Evolutionary conservation across 2,797 vertebrate genomes (phyloP), one percentile per base, ranked within the genome.

Genomic region (Muscicapa striata): DNA sequence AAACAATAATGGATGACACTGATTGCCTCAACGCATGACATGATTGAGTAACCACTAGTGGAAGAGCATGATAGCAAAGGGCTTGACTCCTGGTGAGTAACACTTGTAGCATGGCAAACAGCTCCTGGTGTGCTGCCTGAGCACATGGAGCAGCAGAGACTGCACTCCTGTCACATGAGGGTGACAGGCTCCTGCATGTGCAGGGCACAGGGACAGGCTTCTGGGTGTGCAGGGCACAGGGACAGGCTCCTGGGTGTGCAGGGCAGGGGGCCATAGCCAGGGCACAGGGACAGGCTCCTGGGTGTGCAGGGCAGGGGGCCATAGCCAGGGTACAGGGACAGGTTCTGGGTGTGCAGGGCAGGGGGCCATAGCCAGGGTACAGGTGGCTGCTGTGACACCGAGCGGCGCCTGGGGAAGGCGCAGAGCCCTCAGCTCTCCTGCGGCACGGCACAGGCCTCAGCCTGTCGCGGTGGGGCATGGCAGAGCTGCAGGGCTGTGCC

Each of bases 391-490:
- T 45, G 64, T 66, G 46, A 9, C 36, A 21, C 9, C 0, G 2
- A 18, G 59, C 73, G 32, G 32, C 11, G 38, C 45, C 73, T 4
- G 0, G 36, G 72, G 52, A 52, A 30, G 48, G 45, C 7, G 30
- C 9, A 9, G 51, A 19, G 22, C 78, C 19, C 32, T 46, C 59
- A 57, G 59, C 54, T 55, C 48, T 34, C 29, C 64, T 18, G 32
- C 36, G 41, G 55, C 77, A 8, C 0, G 2, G 34, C 1, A 0
- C 54, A 11, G 26, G 9, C 55, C 30, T 32, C 51, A 4, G 24
- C 66, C 6, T 22, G 30, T 30, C 59, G 1, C 21, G 51, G 10
- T 32, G 22, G 23, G 49, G 32, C 11, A 11, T 6, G 0, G 66
- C 23, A 48, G 52, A 64, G 38, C 66, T 41, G 66, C 80, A 46